Conservation (phyloP, 2,888 invertebrate genomes). For the Andricus curvator region DNA sequence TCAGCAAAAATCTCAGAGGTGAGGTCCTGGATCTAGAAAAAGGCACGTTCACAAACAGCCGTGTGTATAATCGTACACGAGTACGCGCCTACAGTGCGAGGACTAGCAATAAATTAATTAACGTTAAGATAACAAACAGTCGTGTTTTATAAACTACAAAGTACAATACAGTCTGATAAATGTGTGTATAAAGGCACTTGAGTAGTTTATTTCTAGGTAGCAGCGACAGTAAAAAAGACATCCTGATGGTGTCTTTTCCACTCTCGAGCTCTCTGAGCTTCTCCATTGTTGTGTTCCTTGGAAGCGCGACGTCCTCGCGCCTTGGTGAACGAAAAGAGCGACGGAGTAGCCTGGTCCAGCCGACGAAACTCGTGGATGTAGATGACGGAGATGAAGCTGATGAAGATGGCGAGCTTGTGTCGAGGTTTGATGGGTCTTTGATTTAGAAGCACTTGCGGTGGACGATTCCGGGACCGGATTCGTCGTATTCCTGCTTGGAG, state of each 20-base stretch:
- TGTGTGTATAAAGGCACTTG: constrained; percentile 76
- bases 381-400: constrained; percentile 33
- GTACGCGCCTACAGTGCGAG: constrained; percentile 13
- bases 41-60: constrained; percentile 22
- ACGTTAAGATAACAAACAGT: constrained; percentile 71
- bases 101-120: constrained; percentile 71
- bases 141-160: constrained; percentile 73
- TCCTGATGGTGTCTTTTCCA: background rate
- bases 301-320: background rate
- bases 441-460: constrained; percentile 89
- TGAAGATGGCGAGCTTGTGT: constrained; percentile 34
- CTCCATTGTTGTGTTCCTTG: constrained; percentile 1
- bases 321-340: background rate
- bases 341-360: constrained; percentile 33
- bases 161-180: constrained; percentile 75
- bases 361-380: constrained; percentile 34
- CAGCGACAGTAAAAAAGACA: constrained; percentile 16
- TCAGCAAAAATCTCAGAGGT: background rate
- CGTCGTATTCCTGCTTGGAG: constrained; percentile 80
- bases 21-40: constrained; percentile 17
- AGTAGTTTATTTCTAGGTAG: constrained; percentile 59
- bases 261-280: constrained; percentile 15
- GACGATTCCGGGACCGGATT: constrained; percentile 79
- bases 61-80: constrained; percentile 22
- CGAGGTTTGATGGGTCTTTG: background rate